These are phyloP conservation scores for Engraulis encrasicolus DNA, from an alignment of 2,113 vertebrate genomes.

Conservation along the genomic window DNA sequence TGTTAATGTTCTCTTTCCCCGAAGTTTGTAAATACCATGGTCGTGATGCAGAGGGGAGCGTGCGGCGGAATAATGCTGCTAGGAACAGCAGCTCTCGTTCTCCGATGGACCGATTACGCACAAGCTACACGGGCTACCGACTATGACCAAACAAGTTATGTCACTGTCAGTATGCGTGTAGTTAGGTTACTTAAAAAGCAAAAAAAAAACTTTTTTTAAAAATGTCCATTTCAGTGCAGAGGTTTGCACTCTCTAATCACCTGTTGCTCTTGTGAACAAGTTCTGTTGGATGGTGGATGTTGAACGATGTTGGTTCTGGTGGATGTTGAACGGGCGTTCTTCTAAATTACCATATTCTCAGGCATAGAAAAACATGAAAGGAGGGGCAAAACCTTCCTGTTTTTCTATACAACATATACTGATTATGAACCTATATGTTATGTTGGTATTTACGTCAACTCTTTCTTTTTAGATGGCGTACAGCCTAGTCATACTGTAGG, in stretches of 20 bases:
- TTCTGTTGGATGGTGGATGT: background rate
- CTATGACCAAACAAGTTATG: background rate
- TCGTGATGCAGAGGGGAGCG: background rate
- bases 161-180: background rate
- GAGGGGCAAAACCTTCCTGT: background rate
- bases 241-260: background rate
- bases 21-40: conserved; percentile 2
- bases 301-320: background rate
- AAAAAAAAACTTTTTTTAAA: background rate
- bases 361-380: background rate
- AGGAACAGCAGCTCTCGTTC: background rate
- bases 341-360: background rate
- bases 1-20: conserved; percentile 15
- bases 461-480: too few species aligned
- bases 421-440: too few species aligned
- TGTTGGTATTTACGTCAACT: too few species aligned
- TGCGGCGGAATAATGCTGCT: background rate
- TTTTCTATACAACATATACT: background rate
- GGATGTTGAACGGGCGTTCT: background rate
- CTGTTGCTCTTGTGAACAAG: background rate
- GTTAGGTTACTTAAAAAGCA: background rate
- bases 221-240: background rate
- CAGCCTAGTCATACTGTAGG: too few species aligned
- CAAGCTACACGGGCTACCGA: too few species aligned
- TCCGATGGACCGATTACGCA: too few species aligned